These are phyloP conservation scores for Poeciliopsis occidentalis DNA, from an alignment of 2,113 vertebrate species.

Conservation along the genomic window DNA sequence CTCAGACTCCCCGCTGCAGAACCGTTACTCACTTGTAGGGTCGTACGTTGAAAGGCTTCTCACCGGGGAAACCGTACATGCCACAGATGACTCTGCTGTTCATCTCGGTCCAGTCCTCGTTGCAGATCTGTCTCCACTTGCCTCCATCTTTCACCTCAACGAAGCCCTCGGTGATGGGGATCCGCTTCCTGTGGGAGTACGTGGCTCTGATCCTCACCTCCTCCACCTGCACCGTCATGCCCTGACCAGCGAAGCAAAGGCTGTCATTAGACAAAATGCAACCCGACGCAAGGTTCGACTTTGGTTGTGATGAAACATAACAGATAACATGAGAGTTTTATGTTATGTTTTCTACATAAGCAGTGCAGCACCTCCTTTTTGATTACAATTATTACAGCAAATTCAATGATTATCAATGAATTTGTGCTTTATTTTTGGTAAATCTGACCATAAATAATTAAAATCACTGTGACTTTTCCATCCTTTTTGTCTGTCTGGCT, in stretches of 20 bases:
- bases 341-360: too few species aligned
- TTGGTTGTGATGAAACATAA: too few species aligned
- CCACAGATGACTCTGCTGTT: conserved; percentile 92
- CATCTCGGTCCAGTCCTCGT: conserved; percentile 84
- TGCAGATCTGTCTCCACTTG: conserved; percentile 92
- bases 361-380: too few species aligned
- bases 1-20: not conserved
- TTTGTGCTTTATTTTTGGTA: too few species aligned
- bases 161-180: conserved; percentile 91
- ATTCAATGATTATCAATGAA: too few species aligned
- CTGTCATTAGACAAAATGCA: not conserved
- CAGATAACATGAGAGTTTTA: too few species aligned
- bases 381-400: too few species aligned
- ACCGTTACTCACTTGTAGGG: conserved; percentile 89
- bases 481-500: too few species aligned
- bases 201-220: conserved; percentile 90
- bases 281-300: too few species aligned
- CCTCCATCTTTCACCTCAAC: conserved; percentile 92
- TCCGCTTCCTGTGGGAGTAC: conserved; percentile 86
- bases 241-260: conserved; percentile 66
- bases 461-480: too few species aligned
- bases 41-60: conserved; percentile 87
- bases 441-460: too few species aligned
- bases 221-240: conserved; percentile 89
- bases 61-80: conserved; percentile 93